phyloP scores from a whole-genome alignment of 2,113 vertebrate genomes.

The Petroica traversi region DNA sequence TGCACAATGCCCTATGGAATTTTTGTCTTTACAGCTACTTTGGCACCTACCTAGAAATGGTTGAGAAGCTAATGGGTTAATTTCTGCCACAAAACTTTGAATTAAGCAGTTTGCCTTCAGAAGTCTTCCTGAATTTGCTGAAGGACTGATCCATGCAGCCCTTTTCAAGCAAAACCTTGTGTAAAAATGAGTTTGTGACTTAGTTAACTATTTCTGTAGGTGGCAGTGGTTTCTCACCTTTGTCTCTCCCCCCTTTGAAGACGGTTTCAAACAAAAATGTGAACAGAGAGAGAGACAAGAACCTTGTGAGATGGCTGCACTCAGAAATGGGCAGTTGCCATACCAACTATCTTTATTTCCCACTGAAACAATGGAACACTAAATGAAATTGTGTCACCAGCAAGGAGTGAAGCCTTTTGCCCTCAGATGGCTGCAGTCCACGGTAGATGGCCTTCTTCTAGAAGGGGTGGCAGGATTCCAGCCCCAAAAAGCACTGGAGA shows the following conservation, averaged over 20 bases:
- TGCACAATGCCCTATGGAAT: neutral
- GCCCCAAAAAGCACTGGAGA: neutral
- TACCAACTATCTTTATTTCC: neutral
- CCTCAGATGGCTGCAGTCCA: neutral
- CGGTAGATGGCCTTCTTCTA: neutral
- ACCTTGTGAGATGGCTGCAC: neutral
- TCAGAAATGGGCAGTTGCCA: neutral
- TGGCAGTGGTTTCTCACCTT: neutral
- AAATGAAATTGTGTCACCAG: neutral
- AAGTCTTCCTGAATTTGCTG: neutral
- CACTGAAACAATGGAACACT: neutral
- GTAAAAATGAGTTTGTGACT: neutral
- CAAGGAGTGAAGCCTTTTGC: neutral
- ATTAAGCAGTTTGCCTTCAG: neutral
- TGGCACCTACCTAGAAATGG: neutral
- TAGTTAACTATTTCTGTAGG: neutral
- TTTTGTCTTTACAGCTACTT: neutral
- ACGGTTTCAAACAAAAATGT: neutral
- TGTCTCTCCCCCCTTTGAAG: neutral
- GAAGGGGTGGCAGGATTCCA: neutral
- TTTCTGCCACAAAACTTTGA: neutral
- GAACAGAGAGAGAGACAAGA: neutral
- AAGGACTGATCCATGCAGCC: neutral
- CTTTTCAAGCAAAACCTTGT: neutral
- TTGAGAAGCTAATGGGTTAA: neutral